Base-by-base conservation (phyloP, 92 coral and sea anemone species). In the Isaurus tuberculatus region DNA sequence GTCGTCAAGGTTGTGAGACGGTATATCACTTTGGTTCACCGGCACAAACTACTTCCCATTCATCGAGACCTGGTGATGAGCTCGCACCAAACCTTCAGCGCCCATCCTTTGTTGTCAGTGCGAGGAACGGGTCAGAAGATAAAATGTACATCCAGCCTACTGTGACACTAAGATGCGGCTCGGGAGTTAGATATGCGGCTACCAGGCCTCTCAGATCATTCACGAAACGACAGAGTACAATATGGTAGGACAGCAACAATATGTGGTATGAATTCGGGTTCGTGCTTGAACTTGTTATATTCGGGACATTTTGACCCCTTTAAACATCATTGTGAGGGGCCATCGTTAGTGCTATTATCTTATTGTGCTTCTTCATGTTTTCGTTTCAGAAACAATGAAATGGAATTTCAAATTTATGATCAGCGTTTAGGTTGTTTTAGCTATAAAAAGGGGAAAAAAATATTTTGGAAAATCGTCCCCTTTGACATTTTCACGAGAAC, bases 191-290 rank as follows among this genome's bases (percentile, higher is more conserved):
- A 32, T 77, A 77, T 23, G 82, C 82, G 51, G 70, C 82, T 27
- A 80, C 86, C 51, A 80, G 67, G 73, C 75, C 92, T 0, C 37
- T 89, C n/a, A 40, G 67, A 43, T 84, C 92, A 34, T 80, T 89
- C n/a, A 85, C 86, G 46, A 85, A 85, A 34, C 89, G 86, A 73
- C 89, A 89, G 68, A 89, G 92, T 79, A 89, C 92, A 5, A 89
- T 89, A 89, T 89, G 92, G 92, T 89, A 60, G 79, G 5, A 5
- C 22, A n/a, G n/a, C n/a, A n/a, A n/a, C 3, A 22, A 10, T n/a
- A 11, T 40, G 17, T 72, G 5, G 0, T 15, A 72, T 72, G 29
- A 42, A 72, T 7, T n/a, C n/a, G n/a, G n/a, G n/a, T n/a, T n/a
- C 28, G 28, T 7, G 11, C 46, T 40, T 7, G 11, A 40, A 40